Percentiles rank a stretch among this genome's conserved stretches.
phyloP scores from a whole-genome alignment of 2,113 vertebrate genomes.

The Noctilio leporinus region DNA sequence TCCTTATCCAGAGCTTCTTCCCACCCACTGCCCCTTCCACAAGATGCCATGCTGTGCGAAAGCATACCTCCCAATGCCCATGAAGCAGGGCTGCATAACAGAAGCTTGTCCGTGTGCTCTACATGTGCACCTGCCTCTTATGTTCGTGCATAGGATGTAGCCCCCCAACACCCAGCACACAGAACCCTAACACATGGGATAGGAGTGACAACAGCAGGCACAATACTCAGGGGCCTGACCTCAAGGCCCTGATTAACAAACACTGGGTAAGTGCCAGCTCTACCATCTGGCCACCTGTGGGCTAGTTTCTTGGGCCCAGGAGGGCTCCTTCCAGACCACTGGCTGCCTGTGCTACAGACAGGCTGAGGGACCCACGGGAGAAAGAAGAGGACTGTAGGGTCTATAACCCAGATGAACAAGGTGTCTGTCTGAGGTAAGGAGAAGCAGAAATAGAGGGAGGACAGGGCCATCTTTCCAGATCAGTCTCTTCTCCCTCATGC shows the following conservation, averaged over 20 bases:
- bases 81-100: not conserved
- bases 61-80: not conserved
- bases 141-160: accelerated
- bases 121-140: not conserved
- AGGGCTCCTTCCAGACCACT: not conserved
- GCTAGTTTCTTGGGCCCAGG: not conserved
- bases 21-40: not conserved
- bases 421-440: not conserved
- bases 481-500: not conserved
- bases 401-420: not conserved
- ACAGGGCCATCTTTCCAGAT: not conserved
- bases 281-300: not conserved
- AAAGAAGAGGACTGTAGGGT: not conserved
- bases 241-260: too few species aligned
- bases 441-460: not conserved
- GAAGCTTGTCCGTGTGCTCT: not conserved
- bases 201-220: not conserved
- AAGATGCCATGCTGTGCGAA: not conserved
- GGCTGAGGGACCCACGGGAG: not conserved
- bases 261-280: not conserved
- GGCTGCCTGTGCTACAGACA: not conserved
- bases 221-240: not conserved
- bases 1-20: not conserved
- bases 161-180: too few species aligned
- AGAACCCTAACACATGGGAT: not conserved